These are phyloP conservation scores for Drosophila cardini DNA, from an alignment of 1,140 invertebrate species.

Conservation along the genomic window DNA sequence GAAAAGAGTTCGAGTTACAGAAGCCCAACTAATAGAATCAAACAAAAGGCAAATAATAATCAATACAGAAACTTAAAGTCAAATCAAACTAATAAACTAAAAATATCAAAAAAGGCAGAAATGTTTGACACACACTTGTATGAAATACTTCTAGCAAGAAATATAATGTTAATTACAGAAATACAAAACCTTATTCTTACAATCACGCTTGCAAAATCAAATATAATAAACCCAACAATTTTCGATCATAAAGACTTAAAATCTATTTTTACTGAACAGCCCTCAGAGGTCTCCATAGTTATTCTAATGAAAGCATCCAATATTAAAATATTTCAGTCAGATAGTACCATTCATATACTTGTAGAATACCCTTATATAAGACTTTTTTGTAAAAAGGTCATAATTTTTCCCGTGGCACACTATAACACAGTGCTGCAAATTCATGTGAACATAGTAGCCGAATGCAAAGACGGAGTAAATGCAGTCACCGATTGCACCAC, in stretches of 20 bases:
- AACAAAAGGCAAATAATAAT: not conserved
- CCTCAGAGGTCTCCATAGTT: not conserved
- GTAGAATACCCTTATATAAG: not conserved
- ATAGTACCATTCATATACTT: not conserved
- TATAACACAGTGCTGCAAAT: not conserved
- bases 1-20: too few species aligned
- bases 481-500: not conserved
- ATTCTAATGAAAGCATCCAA: not conserved
- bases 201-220: not conserved
- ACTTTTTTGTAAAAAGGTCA: not conserved
- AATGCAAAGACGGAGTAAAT: not conserved
- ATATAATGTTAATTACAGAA: not conserved
- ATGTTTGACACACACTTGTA: not conserved
- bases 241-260: not conserved
- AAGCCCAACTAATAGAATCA: not conserved
- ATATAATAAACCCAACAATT: not conserved
- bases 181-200: not conserved
- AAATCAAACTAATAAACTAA: not conserved
- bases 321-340: not conserved
- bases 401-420: not conserved
- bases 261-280: not conserved
- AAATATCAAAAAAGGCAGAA: not conserved
- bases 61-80: not conserved
- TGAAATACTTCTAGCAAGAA: not conserved
- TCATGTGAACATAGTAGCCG: not conserved